Conservation (phyloP, 2,888 invertebrate species). For the Nasonia oneida region DNA sequence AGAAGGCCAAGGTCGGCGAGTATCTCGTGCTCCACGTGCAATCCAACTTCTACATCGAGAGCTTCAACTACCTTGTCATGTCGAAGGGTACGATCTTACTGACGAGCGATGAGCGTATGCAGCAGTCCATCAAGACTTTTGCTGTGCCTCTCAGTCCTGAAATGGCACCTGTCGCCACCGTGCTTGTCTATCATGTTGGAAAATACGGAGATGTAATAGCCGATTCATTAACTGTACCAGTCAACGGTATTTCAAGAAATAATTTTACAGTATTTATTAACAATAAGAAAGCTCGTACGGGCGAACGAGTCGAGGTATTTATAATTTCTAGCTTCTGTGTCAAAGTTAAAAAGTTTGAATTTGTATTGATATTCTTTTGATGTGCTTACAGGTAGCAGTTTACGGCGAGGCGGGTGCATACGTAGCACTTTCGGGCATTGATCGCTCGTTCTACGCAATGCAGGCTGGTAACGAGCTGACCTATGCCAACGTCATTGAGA, state of each 20-base stretch:
- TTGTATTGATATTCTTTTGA: neutral
- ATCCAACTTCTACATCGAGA: slow-evolving; percentile 93
- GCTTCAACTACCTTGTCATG: slow-evolving; percentile 94
- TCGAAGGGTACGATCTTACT: slow-evolving; percentile 95
- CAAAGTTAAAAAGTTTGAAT: neutral
- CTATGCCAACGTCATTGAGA: slow-evolving; percentile 91
- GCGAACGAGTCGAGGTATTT: slow-evolving; percentile 89
- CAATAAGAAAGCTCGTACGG: slow-evolving; percentile 95
- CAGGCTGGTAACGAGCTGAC: slow-evolving; percentile 95
- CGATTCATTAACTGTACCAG: slow-evolving; percentile 97
- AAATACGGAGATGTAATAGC: slow-evolving; percentile 92
- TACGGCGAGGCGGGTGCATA: slow-evolving; percentile 97
- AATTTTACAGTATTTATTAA: slow-evolving; percentile 94
- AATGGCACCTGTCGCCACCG: slow-evolving; percentile 95
- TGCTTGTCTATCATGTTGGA: slow-evolving; percentile 93
- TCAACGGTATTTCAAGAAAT: slow-evolving; percentile 96
- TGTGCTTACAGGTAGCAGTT: slow-evolving; percentile 80
- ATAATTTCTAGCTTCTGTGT: neutral
- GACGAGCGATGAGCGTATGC: slow-evolving; percentile 91
- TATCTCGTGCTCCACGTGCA: slow-evolving; percentile 97
- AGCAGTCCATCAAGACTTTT: slow-evolving; percentile 88
- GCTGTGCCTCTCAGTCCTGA: slow-evolving; percentile 91
- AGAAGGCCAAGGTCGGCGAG: slow-evolving; percentile 91
- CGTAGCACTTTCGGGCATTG: slow-evolving; percentile 94
- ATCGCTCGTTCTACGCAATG: slow-evolving; percentile 94